Evolutionary conservation across 2,888 invertebrate species (phyloP), one percentile per base, ranked within the genome.

Genomic region (Apodemia mormo): DNA sequence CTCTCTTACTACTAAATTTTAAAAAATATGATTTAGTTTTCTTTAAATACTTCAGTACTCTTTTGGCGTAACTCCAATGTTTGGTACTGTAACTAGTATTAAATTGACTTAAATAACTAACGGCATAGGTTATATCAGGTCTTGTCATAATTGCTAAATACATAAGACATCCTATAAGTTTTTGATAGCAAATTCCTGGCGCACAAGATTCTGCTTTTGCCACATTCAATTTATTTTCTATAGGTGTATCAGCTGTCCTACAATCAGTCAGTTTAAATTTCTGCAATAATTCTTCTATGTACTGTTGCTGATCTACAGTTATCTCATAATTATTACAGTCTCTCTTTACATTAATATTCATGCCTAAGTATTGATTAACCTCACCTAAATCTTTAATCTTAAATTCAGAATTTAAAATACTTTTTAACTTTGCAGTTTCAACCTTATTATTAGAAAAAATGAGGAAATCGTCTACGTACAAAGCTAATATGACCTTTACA

Each of bases 391-490:
- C 40, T 37, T 65, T 65, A 22, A 65, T 65, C 40, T 65, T 14
- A 65, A 65, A 65, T 65, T 65, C n/a, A 33, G 65, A 65, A 29
- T 58, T 58, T 30, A 58, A 58, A 58, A 58, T 58, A 58, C 29
- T 9, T 58, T 58, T 58, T 58, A 65, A 65, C 40, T 40, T 65
- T 37, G 29, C n/a, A 40, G 14, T 30, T 14, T 65, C 40, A 65
- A 6, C 40, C 65, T 14, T 33, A 22, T 37, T 65, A 65, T 65
- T 65, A 33, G 14, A 65, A 40, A 65, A 65, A 14, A 65, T 65
- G 1, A 65, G 65, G n/a, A 65, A 40, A 7, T 65, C n/a, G 37
- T 65, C 65, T 4, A 65, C 65, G 29, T 58, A 58, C 12, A 30
- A 30, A 12, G 58, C 12, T 58, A 58, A 29, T 30, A 58, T 58